These are phyloP conservation scores for Hephaestus fuliginosus DNA, from an alignment of 2,797 vertebrate species.

Conservation along the genomic window DNA sequence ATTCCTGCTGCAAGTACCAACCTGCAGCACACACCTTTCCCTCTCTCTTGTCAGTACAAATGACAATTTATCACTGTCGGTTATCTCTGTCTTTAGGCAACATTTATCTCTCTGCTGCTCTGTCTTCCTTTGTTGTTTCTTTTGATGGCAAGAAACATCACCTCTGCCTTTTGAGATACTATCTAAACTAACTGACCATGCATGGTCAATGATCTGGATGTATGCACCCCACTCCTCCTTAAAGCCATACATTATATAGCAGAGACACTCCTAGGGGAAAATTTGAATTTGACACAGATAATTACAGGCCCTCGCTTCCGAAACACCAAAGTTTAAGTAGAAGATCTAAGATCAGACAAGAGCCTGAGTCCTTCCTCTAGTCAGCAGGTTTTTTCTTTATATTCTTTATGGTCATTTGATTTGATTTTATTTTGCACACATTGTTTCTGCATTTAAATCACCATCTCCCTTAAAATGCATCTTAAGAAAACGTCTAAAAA, in stretches of 20 bases:
- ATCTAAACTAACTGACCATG: not conserved
- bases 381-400: not conserved
- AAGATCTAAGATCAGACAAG: not conserved
- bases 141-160: not conserved
- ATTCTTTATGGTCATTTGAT: not conserved
- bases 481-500: no score
- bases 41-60: conserved; percentile 1
- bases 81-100: conserved; percentile 48
- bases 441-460: no score
- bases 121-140: not conserved
- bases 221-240: conserved; percentile 11
- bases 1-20: conserved; percentile 68
- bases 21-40: conserved; percentile 32
- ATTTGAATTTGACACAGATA: not conserved
- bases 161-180: not conserved
- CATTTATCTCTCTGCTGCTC: conserved; percentile 9
- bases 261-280: not conserved
- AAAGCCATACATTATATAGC: conserved; percentile 11
- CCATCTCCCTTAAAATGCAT: no score
- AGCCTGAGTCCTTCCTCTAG: not conserved
- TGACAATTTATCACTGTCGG: conserved; percentile 2
- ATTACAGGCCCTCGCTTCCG: not conserved
- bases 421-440: not conserved
- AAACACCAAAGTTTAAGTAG: not conserved
- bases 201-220: not conserved